Evolutionary conservation across 2,888 invertebrate species (phyloP).

Genomic region (Myopa testacea): DNA sequence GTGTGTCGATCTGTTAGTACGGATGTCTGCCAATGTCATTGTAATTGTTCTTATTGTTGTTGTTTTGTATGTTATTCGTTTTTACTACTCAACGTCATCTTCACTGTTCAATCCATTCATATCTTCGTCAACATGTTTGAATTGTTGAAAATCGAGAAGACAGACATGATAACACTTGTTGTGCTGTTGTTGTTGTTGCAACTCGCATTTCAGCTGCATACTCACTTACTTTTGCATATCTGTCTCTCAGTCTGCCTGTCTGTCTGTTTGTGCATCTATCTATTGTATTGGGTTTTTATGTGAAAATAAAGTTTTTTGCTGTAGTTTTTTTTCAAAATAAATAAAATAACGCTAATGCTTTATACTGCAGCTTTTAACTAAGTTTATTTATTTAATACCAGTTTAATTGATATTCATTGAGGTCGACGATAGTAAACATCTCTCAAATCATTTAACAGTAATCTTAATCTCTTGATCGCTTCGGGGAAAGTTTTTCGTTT

Average conservation of each 20-base stretch:
- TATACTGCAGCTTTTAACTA: too few species aligned
- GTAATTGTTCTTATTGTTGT: not conserved
- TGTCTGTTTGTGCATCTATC: not conserved
- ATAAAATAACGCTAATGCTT: not conserved
- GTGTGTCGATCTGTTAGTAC: not conserved
- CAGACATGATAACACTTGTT: not conserved
- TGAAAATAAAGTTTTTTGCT: slow-evolving; percentile 25
- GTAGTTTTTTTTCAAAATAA: not conserved
- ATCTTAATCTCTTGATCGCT: not conserved
- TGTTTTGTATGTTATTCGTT: not conserved
- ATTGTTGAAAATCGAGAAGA: not conserved
- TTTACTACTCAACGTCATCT: not conserved
- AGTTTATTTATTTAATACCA: too few species aligned
- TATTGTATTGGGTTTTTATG: not conserved
- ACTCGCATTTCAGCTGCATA: not conserved
- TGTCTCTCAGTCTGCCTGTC: not conserved
- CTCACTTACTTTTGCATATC: too few species aligned
- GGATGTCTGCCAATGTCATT: slow-evolving; percentile 16
- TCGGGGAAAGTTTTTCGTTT: not conserved
- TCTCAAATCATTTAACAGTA: not conserved
- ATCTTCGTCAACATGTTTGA: slow-evolving; percentile 11
- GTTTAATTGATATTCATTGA: not conserved
- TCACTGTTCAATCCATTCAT: not conserved
- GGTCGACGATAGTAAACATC: not conserved
- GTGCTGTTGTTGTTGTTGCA: not conserved